These are phyloP conservation scores for Lepeophtheirus salmonis DNA, from an alignment of 1,140 invertebrate genomes.

Conservation along the genomic window DNA sequence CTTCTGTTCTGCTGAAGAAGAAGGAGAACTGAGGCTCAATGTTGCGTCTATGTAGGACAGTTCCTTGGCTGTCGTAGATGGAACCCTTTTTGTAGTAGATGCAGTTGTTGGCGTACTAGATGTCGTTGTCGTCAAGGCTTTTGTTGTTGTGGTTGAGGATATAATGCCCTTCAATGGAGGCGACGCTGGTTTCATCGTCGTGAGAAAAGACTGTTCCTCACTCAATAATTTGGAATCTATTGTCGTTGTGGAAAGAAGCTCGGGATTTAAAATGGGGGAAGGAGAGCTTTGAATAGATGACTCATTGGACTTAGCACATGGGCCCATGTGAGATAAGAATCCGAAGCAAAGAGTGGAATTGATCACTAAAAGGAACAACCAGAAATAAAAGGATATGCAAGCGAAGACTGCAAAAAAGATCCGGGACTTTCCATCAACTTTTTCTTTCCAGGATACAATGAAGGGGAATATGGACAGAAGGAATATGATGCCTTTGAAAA, in stretches of 20 bases:
- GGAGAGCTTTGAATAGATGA: not conserved
- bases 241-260: not conserved
- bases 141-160: not conserved
- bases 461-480: constrained; percentile 3
- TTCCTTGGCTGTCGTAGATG: not conserved
- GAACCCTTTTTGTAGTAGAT: not conserved
- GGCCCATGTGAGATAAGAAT: constrained; percentile 14
- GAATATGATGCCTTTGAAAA: constrained; percentile 8
- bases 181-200: not conserved
- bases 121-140: not conserved
- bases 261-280: not conserved
- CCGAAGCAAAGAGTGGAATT: constrained; percentile 15
- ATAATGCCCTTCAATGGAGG: not conserved
- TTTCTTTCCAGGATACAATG: constrained; percentile 7
- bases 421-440: constrained; percentile 7
- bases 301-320: not conserved
- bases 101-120: not conserved
- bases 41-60: no score
- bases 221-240: not conserved
- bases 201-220: not conserved
- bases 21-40: no score
- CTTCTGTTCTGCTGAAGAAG: no score
- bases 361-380: constrained; percentile 9
- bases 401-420: constrained; percentile 16
- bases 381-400: constrained; percentile 16